Percentiles rank a stretch among this genome's conserved stretches.
phyloP scores from a whole-genome alignment of 35 echinoderm and acorn worm genomes.

The Holothuria glaberrima region DNA sequence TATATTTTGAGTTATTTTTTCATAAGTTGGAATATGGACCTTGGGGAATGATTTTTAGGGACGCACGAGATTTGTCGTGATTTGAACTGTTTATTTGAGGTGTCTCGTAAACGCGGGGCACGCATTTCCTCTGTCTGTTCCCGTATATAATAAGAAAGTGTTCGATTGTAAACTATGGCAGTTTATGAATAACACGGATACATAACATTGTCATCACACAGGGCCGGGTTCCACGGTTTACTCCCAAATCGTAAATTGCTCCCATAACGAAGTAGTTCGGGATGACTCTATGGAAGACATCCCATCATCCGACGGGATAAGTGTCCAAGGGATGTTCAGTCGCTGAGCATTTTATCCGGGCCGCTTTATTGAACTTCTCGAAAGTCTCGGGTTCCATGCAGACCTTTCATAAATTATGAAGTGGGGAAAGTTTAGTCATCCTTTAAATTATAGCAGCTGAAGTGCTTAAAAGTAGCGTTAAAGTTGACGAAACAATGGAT shows the following conservation, averaged over 20 bases:
- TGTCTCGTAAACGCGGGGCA: slow-evolving; percentile 33
- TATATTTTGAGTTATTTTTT: slow-evolving; percentile 47
- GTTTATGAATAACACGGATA: slow-evolving; percentile 36
- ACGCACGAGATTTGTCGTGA: slow-evolving; percentile 24
- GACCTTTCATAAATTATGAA: too few species aligned
- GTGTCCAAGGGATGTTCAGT: too few species aligned
- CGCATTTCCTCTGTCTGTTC: not conserved
- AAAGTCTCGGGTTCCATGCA: too few species aligned
- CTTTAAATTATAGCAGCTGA: too few species aligned
- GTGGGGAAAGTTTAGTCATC: too few species aligned
- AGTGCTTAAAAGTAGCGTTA: too few species aligned
- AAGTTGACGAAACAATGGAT: too few species aligned
- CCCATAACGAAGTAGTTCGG: slow-evolving; percentile 32
- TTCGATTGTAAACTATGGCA: not conserved
- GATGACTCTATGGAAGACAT: not conserved
- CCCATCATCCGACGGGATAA: too few species aligned
- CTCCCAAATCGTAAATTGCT: slow-evolving; percentile 26
- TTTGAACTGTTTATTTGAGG: slow-evolving; percentile 36
- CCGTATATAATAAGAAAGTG: slow-evolving; percentile 9
- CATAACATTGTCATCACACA: slow-evolving; percentile 27
- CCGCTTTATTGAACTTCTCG: too few species aligned
- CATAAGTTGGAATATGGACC: slow-evolving; percentile 42
- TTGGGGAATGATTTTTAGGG: slow-evolving; percentile 45
- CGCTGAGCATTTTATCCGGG: too few species aligned
- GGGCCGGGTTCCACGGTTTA: not conserved